Evolutionary conservation across 1,140 invertebrate species (phyloP).

Genomic region (Pseudomyrmex dendroicus): DNA sequence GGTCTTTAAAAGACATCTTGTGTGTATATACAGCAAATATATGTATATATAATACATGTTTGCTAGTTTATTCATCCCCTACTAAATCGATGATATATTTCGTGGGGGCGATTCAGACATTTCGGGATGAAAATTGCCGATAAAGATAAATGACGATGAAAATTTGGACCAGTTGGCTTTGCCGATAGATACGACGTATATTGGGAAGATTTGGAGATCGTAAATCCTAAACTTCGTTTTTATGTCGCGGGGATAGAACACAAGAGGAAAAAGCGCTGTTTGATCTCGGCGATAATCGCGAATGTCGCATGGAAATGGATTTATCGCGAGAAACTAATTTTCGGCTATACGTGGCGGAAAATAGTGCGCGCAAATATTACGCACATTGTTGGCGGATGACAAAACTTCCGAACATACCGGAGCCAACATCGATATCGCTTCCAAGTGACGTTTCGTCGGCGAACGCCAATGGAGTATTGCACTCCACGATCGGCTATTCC

Average conservation of each 20-base stretch:
- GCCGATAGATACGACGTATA: slow-evolving; percentile 35
- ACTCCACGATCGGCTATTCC: slow-evolving; percentile 27
- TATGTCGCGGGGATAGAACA: background rate
- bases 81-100: background rate
- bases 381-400: background rate
- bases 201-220: slow-evolving; percentile 3
- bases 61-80: too few relatives aligned
- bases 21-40: too few relatives aligned
- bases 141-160: slow-evolving; percentile 16
- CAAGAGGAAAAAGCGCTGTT: background rate
- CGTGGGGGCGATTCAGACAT: slow-evolving; percentile 10
- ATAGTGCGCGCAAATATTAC: background rate
- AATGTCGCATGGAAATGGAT: background rate
- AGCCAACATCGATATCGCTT: background rate
- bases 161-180: slow-evolving; percentile 18
- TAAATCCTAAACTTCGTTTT: slow-evolving; percentile 48
- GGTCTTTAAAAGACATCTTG: too few relatives aligned
- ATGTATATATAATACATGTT: too few relatives aligned
- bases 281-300: slow-evolving; percentile 15
- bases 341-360: slow-evolving; percentile 10
- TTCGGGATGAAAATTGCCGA: background rate
- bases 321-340: slow-evolving; percentile 39
- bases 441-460: slow-evolving; percentile 38
- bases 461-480: slow-evolving; percentile 43
- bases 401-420: background rate